These are phyloP conservation scores for Drosophila mimica DNA, from an alignment of 2,888 invertebrate genomes.

Conservation along the genomic window DNA sequence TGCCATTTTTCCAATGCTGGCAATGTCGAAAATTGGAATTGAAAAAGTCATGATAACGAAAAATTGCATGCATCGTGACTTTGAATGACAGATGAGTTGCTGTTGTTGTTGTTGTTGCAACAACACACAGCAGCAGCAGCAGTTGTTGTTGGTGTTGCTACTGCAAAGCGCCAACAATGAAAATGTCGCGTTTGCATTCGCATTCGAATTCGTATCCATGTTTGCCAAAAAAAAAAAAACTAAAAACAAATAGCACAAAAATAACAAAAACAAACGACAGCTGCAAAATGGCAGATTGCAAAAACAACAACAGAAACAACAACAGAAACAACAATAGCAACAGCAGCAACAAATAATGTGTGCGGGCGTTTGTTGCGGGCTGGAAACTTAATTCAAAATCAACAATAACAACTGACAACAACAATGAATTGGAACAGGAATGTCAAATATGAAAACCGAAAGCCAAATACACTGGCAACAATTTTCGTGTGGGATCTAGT, in stretches of 20 bases:
- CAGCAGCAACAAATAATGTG: conserved; percentile 41
- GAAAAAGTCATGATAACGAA: conserved; percentile 73
- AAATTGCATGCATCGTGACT: conserved; percentile 71
- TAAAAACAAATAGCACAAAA: conserved; percentile 26
- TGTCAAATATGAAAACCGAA: conserved; percentile 17
- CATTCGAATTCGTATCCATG: conserved; percentile 51
- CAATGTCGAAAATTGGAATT: conserved; percentile 68
- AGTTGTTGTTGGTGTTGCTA: conserved; percentile 20
- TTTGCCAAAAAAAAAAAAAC: conserved; percentile 15
- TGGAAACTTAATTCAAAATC: conserved; percentile 76
- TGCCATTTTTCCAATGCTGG: conserved; percentile 33
- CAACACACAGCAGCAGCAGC: conserved; percentile 14
- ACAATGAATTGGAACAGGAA: conserved; percentile 28
- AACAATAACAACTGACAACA: conserved; percentile 58
- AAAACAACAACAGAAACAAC: conserved; percentile 45
- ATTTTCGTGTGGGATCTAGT: not conserved
- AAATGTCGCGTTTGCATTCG: conserved; percentile 75
- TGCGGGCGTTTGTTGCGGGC: conserved; percentile 39
- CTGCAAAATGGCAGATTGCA: conserved; percentile 66
- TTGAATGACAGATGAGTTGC: conserved; percentile 79
- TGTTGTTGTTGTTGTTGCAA: conserved; percentile 49
- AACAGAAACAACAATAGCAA: conserved; percentile 30
- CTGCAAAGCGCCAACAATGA: conserved; percentile 70
- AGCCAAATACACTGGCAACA: conserved; percentile 36
- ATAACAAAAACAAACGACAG: conserved; percentile 54